phyloP scores from a whole-genome alignment of 1,140 invertebrate species.

The Helicoverpa armigera region DNA sequence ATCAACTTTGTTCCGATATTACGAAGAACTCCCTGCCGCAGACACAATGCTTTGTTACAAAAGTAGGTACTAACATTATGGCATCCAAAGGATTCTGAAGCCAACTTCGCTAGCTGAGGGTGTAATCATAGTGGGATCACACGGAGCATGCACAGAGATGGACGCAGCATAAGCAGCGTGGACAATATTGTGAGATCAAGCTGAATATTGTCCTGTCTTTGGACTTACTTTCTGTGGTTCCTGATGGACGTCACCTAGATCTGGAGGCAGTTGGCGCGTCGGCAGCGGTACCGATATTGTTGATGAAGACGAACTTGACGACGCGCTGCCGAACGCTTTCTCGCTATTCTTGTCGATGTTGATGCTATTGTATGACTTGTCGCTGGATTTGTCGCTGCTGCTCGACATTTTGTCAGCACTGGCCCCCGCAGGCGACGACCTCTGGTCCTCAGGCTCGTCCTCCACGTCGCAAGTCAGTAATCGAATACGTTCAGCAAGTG shows the following conservation, averaged over 20 bases:
- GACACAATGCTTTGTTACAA: no score
- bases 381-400: slow-evolving; percentile 75
- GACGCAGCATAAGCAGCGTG: no score
- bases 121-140: no score
- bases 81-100: no score
- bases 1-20: no score
- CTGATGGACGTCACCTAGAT: slow-evolving; percentile 78
- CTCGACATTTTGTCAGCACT: slow-evolving; percentile 79
- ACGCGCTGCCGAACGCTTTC: slow-evolving; percentile 81
- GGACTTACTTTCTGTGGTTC: slow-evolving; percentile 75
- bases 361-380: slow-evolving; percentile 75
- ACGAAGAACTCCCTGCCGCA: no score
- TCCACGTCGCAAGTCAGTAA: slow-evolving; percentile 94
- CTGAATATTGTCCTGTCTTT: no score
- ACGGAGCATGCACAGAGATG: no score
- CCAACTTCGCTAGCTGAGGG: no score
- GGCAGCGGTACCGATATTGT: slow-evolving; percentile 73
- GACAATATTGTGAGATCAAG: no score
- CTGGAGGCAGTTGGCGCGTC: slow-evolving; percentile 73
- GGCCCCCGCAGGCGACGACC: slow-evolving; percentile 86
- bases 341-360: slow-evolving; percentile 80
- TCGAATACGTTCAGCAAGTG: slow-evolving; percentile 92
- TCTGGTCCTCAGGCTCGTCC: slow-evolving; percentile 87
- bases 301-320: slow-evolving; percentile 77
- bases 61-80: no score